Base-by-base conservation (phyloP, 2,888 invertebrate species). In the Slavum lentiscoides region DNA sequence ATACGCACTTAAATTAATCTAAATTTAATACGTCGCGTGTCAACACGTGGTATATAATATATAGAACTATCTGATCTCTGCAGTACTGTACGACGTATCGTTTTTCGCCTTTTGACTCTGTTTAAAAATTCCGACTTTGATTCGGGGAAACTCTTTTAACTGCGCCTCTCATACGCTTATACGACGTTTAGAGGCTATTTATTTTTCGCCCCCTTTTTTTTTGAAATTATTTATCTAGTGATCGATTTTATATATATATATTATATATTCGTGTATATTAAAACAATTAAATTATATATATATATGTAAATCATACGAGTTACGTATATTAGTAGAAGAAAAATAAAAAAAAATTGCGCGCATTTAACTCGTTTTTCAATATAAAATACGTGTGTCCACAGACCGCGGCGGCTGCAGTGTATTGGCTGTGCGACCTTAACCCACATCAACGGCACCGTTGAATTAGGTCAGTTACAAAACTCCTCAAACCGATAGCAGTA, bases 401-500 rank as follows among this genome's bases (percentile, higher is more conserved):
- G 39, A 39, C 37, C 39, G 58, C 53, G 37, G n/a, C 70, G 4
- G n/a, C n/a, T n/a, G n/a, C n/a, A n/a, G n/a, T n/a, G 30, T 30
- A 30, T 30, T 30, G 30, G 30, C 30, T 30, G 30, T 6, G 43
- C 43, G 70, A 80, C 77, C 77, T 80, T 80, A 70, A 80, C 77
- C 77, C 62, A 80, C 70, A 80, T 80, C 70, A 62, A 55, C 69
- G 39, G 15, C 21, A 55, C 39, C 62, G 53, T 80, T 64, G 64
- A 80, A 70, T 80, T 70, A 80, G 77, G 77, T 80, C 77, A 80
- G 64, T 80, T 80, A 80, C 77, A 80, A 80, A 72, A 80, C 77
- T 55, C 64, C 4, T 30, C 30, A 4, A 23, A 67, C 43, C 15
- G 39, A 58, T 43, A 58, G 75, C 43, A 58, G 75, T 75, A 67